A percentile compares a stretch with the other conserved stretches of the same genome.
phyloP scores from a whole-genome alignment of 2,113 vertebrate species.

The Caloenas nicobarica region DNA sequence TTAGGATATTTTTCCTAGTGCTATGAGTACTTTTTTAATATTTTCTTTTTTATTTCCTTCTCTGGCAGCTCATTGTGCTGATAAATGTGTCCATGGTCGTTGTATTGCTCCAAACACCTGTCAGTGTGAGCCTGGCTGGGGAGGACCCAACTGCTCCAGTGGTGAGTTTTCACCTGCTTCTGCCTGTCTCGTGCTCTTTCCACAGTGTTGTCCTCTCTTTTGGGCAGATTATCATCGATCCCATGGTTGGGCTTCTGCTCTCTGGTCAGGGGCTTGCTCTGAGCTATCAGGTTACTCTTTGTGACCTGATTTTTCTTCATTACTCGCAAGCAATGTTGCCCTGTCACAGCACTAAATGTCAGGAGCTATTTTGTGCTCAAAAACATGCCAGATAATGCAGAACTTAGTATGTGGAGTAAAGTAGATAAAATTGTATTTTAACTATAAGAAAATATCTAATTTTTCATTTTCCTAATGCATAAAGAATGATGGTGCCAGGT shows the following conservation, averaged over 20 bases:
- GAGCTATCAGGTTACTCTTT: not conserved
- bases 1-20: not conserved
- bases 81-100: conserved; percentile 94
- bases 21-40: conserved; percentile 37
- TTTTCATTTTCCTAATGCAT: not conserved
- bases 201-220: not conserved
- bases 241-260: not conserved
- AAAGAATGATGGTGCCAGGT: not conserved
- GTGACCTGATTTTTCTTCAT: conserved; percentile 7
- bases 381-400: not conserved
- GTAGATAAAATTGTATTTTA: not conserved
- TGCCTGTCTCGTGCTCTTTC: conserved; percentile 67
- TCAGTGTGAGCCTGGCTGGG: conserved; percentile 99
- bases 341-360: not conserved
- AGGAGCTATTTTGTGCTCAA: not conserved
- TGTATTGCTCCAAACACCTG: conserved; percentile 98
- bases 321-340: not conserved
- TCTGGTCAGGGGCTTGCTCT: not conserved
- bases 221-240: not conserved
- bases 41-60: conserved; percentile 59
- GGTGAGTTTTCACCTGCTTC: conserved; percentile 92
- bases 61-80: conserved; percentile 90
- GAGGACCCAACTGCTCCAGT: conserved; percentile 95
- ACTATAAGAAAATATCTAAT: not conserved
- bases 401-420: not conserved